Percentiles rank a stretch among this genome's conserved stretches.
These are phyloP conservation scores for Falco berigora DNA, from an alignment of 2,797 vertebrate species.

Conservation along the genomic window DNA sequence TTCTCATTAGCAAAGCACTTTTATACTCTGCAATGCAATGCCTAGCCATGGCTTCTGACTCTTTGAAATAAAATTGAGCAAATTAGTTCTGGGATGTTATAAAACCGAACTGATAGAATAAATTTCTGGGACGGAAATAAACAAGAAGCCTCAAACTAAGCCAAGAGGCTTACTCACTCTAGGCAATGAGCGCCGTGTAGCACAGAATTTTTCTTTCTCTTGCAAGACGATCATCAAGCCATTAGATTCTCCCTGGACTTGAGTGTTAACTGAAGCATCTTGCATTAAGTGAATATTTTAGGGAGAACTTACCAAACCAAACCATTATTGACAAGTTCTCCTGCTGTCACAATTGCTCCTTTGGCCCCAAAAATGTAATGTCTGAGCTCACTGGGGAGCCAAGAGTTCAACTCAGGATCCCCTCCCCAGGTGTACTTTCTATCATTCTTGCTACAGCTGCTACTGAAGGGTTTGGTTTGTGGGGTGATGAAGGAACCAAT, in stretches of 20 bases:
- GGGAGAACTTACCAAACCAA: background rate
- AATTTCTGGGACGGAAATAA: background rate
- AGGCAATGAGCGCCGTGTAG: background rate
- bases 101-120: constrained; percentile 36
- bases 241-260: constrained; percentile 36
- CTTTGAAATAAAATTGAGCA: background rate
- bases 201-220: background rate
- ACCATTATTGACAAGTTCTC: background rate
- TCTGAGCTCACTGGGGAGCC: background rate
- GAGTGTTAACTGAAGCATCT: constrained; percentile 1
- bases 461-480: background rate
- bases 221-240: background rate
- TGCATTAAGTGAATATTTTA: background rate
- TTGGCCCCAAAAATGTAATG: background rate
- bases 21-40: background rate
- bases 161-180: constrained; percentile 4
- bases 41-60: background rate
- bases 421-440: background rate
- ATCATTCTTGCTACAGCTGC: background rate
- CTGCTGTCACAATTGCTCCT: background rate
- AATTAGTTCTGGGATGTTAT: constrained; percentile 24
- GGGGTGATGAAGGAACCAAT: background rate
- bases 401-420: background rate
- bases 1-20: constrained; percentile 33
- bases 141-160: constrained; percentile 3